phyloP scores from a whole-genome alignment of 64 coral and sea anemone species.

The Dendronephthya gigantea region DNA sequence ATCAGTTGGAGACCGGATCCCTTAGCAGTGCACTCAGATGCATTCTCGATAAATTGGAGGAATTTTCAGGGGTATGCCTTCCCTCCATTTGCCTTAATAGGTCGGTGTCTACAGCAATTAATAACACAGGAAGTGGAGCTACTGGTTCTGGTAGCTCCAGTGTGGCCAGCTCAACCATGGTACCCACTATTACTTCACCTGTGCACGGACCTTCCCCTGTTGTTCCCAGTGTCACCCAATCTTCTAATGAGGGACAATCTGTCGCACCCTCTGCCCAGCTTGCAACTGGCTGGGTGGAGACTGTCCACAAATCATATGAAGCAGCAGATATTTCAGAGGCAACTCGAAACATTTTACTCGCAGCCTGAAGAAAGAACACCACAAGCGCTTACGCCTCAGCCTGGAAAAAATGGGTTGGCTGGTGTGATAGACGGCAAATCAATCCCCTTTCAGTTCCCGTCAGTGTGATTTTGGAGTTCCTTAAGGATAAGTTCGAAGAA shows the following conservation, averaged over 20 bases:
- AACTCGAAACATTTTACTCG: slow-evolving; percentile 26
- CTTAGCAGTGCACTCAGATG: no score
- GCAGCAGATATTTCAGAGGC: slow-evolving; percentile 8
- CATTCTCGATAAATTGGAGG: no score
- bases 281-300: not conserved
- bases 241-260: no score
- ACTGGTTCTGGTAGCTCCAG: not conserved
- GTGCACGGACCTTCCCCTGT: not conserved
- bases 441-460: slow-evolving; percentile 26
- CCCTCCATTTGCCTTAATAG: no score
- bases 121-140: not conserved
- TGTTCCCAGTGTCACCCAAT: not conserved
- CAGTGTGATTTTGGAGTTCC: not conserved
- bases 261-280: slow-evolving; percentile 9
- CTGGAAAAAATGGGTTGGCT: not conserved
- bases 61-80: no score
- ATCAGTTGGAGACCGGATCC: not conserved
- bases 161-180: not conserved
- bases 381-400: slow-evolving; percentile 16
- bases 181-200: not conserved
- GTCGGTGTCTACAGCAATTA: no score
- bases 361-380: slow-evolving; percentile 19
- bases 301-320: slow-evolving; percentile 25
- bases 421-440: not conserved
- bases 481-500: not conserved